Evolutionary conservation across 2,888 invertebrate species (phyloP).

Genomic region (Salticus scenicus): DNA sequence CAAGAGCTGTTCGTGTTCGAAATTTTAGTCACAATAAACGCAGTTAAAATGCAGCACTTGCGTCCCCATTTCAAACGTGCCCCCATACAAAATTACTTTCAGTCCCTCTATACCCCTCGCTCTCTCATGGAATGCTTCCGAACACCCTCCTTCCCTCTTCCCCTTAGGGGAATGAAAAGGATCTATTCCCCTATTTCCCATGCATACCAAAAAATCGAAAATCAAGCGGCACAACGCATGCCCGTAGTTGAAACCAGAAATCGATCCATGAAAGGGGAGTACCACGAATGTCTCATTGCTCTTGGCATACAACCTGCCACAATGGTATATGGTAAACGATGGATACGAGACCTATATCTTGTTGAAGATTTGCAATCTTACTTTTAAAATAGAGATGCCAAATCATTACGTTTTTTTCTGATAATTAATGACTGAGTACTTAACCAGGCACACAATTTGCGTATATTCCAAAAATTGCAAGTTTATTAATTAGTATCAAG

Average conservation of each 20-base stretch:
- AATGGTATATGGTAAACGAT: too few species aligned
- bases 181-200: neutral
- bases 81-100: neutral
- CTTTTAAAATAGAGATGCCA: too few species aligned
- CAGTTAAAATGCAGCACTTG: slow-evolving; percentile 12
- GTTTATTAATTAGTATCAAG: too few species aligned
- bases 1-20: neutral
- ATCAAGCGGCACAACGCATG: slow-evolving; percentile 1
- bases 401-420: too few species aligned
- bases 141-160: neutral
- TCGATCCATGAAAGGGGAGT: neutral
- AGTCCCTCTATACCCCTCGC: neutral
- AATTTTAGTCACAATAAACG: neutral
- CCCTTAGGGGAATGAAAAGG: neutral
- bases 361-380: too few species aligned
- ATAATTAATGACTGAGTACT: too few species aligned
- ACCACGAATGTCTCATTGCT: too few species aligned
- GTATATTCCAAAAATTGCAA: too few species aligned
- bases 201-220: slow-evolving; percentile 9
- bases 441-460: too few species aligned
- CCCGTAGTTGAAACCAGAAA: neutral
- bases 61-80: slow-evolving; percentile 43
- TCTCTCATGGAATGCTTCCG: neutral
- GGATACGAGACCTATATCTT: too few species aligned
- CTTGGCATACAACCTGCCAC: too few species aligned